Percentiles rank a stretch among this genome's conserved stretches.
phyloP scores from a whole-genome alignment of 2,113 vertebrate genomes.

The Melanotaenia duboulayi region DNA sequence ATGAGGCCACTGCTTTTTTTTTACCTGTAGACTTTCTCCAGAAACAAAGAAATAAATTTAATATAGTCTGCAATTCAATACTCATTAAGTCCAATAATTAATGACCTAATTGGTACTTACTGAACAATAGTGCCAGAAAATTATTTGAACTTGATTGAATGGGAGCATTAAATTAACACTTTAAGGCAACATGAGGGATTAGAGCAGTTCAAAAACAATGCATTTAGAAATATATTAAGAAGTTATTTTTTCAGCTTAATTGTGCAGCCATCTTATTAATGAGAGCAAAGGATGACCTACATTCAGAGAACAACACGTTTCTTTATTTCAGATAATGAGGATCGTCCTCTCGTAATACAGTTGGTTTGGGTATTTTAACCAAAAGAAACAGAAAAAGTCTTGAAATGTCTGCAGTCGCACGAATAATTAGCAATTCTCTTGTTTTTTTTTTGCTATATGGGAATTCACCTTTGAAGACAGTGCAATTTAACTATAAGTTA shows the following conservation, averaged over 20 bases:
- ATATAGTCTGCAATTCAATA: slow-evolving; percentile 63
- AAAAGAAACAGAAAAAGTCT: neutral
- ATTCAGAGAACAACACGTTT: slow-evolving; percentile 32
- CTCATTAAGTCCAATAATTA: slow-evolving; percentile 75
- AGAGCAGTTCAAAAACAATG: slow-evolving; percentile 71
- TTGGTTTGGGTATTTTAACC: neutral
- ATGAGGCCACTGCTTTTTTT: slow-evolving; percentile 4
- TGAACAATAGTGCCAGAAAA: slow-evolving; percentile 75
- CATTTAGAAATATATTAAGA: slow-evolving; percentile 70
- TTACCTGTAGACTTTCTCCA: slow-evolving; percentile 14
- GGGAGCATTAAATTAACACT: slow-evolving; percentile 75
- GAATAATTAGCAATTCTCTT: neutral
- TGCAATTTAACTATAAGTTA: neutral
- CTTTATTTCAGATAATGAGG: slow-evolving; percentile 44
- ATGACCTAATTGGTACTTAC: slow-evolving; percentile 76
- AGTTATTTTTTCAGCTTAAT: slow-evolving; percentile 68
- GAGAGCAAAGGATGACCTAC: slow-evolving; percentile 59
- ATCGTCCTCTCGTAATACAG: slow-evolving; percentile 28
- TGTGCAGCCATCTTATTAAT: slow-evolving; percentile 66
- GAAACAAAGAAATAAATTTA: slow-evolving; percentile 52
- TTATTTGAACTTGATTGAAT: slow-evolving; percentile 71
- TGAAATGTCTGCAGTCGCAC: neutral
- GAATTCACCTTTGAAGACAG: neutral
- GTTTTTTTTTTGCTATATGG: neutral
- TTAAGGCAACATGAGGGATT: slow-evolving; percentile 73